Evolutionary conservation across 2,888 invertebrate genomes (phyloP).

Genomic region (Alviniconcha strummeri): DNA sequence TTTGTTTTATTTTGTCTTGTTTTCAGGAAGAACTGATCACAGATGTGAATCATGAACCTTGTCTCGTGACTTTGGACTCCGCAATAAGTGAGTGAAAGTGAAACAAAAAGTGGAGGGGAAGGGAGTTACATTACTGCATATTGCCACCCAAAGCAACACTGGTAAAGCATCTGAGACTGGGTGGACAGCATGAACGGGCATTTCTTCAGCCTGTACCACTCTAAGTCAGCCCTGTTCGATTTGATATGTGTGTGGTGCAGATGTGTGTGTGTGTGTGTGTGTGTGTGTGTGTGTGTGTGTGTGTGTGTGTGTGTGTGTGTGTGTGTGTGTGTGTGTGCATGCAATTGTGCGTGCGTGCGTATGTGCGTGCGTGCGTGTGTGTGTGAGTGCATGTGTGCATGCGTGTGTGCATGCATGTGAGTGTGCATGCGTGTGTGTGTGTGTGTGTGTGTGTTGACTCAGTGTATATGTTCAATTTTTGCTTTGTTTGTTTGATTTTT

Average conservation of each 20-base stretch:
- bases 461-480: too few relatives aligned
- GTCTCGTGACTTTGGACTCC: too few relatives aligned
- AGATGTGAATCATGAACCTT: too few relatives aligned
- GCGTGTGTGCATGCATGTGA: not conserved
- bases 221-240: not conserved
- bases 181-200: not conserved
- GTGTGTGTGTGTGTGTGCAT: not conserved
- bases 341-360: not conserved
- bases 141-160: too few relatives aligned
- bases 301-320: not conserved
- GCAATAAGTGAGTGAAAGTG: too few relatives aligned
- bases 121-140: too few relatives aligned
- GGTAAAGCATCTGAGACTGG: too few relatives aligned
- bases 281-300: conserved; percentile 1
- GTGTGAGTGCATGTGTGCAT: not conserved
- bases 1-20: too few relatives aligned
- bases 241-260: not conserved
- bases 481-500: too few relatives aligned
- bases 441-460: not conserved
- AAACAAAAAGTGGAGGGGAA: too few relatives aligned
- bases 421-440: not conserved
- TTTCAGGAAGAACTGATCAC: too few relatives aligned
- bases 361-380: not conserved
- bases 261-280: not conserved
- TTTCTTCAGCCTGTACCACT: not conserved